phyloP scores from a whole-genome alignment of 1,140 invertebrate genomes.

The Bombus superbus region DNA sequence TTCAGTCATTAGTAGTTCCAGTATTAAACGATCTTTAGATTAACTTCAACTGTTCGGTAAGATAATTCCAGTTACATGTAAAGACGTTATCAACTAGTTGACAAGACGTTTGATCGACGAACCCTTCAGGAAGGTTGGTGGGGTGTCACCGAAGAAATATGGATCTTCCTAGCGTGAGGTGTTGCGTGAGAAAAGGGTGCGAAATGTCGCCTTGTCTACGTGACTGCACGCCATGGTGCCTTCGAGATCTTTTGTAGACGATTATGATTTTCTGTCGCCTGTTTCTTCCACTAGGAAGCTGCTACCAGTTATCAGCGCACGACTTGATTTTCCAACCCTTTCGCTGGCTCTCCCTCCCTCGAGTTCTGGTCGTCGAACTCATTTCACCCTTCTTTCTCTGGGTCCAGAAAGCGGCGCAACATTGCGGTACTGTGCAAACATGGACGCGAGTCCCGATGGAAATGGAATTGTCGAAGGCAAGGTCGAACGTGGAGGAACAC shows the following conservation, averaged over 20 bases:
- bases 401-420: background rate
- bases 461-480: conserved; percentile 50
- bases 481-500: conserved; percentile 15
- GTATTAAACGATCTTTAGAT: too few relatives aligned
- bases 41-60: background rate
- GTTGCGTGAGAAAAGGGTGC: conserved; percentile 70
- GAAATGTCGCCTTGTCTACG: conserved; percentile 55
- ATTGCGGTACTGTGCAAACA: conserved; percentile 57
- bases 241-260: conserved; percentile 59
- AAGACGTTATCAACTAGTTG: background rate
- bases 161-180: conserved; percentile 49
- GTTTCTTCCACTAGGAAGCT: conserved; percentile 27
- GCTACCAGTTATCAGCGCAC: conserved; percentile 36
- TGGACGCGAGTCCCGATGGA: conserved; percentile 48
- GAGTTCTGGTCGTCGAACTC: background rate
- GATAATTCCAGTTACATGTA: background rate
- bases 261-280: conserved; percentile 67
- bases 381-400: background rate
- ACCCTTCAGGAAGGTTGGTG: background rate
- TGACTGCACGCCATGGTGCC: conserved; percentile 55
- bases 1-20: too few relatives aligned
- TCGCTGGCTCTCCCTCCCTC: background rate
- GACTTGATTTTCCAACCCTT: conserved; percentile 64
- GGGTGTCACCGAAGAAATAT: conserved; percentile 39
- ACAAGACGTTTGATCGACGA: conserved; percentile 12